Base-by-base conservation (phyloP, 2,888 invertebrate genomes). In the Tetragonisca angustula region DNA sequence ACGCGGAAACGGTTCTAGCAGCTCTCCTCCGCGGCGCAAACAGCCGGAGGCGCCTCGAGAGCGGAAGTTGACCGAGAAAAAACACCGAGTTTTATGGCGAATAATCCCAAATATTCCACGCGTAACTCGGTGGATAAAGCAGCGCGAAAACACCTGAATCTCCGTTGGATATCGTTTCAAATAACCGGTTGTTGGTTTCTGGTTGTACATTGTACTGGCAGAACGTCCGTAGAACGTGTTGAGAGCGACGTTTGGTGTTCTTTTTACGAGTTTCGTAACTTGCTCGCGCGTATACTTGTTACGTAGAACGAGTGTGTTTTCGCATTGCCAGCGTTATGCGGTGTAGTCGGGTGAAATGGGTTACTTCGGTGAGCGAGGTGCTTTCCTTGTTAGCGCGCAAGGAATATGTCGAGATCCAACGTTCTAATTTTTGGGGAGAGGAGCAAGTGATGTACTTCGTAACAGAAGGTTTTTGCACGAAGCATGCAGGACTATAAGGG, bases 61-160 rank as follows among this genome's bases (percentile, higher is more conserved):
- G 70, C 27, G 77, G 70, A 84, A 86, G 81, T 86, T 84, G 54
- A 36, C 19, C 70, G 32, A 52, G 71, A 62, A 59, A 76, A 52
- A 76, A 24, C 56, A 65, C n/a, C 32, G 61, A 77, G 77, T 71
- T 81, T 81, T 81, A 83, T 36, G 50, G 50, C n/a, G 71, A 54
- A 74, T 81, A 67, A 81, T 77, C 69, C 56, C 49, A 24, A 27
- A 32, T 32, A 32, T 32, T 67, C 70, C 36, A 32, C 32, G 32
- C 32, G 56, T 67, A 83, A 83, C 36, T 81, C 76, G 13, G 27
- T 61, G 36, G 49, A 82, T 67, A 79, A 79, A 72, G 61, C 21
- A 67, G 56, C 54, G 36, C 54, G 71, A 71, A 68, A 81, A 69
- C 65, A 36, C 80, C 69, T 32, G 13, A 24, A n/a, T 9, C 27